Conservation (phyloP, 2,797 vertebrate species). For the Acropternis orthonyx region DNA sequence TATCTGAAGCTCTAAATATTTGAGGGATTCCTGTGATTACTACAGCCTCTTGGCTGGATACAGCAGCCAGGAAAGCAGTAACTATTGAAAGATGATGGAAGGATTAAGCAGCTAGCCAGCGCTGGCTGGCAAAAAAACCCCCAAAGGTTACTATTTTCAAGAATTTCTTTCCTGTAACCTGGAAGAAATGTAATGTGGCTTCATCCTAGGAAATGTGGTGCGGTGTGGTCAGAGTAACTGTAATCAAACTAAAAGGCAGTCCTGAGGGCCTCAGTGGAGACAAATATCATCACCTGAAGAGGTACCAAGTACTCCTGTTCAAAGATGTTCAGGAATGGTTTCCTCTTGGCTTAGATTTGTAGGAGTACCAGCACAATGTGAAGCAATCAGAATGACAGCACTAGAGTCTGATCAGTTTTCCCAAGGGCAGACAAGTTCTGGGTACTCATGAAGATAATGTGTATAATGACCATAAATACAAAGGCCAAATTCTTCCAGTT, state of each 20-base stretch:
- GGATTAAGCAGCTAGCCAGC: not conserved
- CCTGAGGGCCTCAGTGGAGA: not conserved
- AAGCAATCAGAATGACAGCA: not conserved
- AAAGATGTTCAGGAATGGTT: not conserved
- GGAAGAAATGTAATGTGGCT: not conserved
- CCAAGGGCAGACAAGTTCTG: not conserved
- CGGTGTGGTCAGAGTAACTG: not conserved
- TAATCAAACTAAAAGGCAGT: not conserved
- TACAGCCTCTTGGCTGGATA: not conserved
- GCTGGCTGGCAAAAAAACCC: not conserved
- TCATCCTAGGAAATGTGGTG: not conserved
- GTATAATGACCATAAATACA: not conserved
- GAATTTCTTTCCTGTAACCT: not conserved
- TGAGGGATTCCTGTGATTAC: not conserved
- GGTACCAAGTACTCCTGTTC: not conserved
- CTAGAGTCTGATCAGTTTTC: not conserved
- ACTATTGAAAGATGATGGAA: not conserved
- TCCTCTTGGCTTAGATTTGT: not conserved
- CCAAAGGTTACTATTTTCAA: not conserved
- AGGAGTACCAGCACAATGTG: not conserved
- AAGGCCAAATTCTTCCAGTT: not conserved
- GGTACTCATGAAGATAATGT: fast-evolving
- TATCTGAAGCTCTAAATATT: not conserved
- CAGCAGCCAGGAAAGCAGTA: not conserved
- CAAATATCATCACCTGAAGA: not conserved